These are phyloP conservation scores for Malurus melanocephalus DNA, from an alignment of 2,113 vertebrate genomes.

Conservation along the genomic window DNA sequence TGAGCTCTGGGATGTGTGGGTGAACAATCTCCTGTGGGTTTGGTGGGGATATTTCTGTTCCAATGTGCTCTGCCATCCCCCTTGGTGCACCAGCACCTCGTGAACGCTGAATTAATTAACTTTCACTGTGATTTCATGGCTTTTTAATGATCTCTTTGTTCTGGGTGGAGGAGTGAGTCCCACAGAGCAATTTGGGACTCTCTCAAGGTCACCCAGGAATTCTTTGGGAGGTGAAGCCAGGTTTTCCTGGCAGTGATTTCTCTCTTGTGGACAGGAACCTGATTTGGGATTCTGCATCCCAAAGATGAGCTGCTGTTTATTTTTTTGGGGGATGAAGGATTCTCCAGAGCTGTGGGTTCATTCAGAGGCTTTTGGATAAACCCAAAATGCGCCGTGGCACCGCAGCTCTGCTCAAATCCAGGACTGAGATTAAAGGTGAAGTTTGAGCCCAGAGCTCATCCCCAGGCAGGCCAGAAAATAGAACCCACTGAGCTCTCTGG, in stretches of 20 bases:
- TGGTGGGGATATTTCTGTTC: background rate
- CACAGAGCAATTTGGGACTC: background rate
- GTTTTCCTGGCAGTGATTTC: background rate
- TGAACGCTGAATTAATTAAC: conserved; percentile 10
- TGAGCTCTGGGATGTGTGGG: background rate
- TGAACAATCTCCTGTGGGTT: background rate
- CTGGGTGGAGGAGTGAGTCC: conserved; percentile 5
- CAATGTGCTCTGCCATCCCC: background rate
- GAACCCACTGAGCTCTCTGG: conserved; percentile 37
- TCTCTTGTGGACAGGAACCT: background rate
- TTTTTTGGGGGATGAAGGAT: background rate
- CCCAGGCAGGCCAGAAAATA: conserved; percentile 61
- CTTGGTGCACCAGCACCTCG: background rate
- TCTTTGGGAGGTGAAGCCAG: background rate
- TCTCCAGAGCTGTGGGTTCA: background rate
- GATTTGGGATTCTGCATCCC: background rate
- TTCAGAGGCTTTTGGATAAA: background rate
- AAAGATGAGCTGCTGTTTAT: background rate
- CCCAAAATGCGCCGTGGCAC: background rate
- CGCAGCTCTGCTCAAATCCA: background rate
- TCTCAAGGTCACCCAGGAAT: conserved; percentile 18
- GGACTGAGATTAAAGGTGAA: conserved; percentile 44
- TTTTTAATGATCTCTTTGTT: conserved; percentile 31
- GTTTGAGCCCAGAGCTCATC: conserved; percentile 37
- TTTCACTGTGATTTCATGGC: conserved; percentile 27